Conservation (phyloP, 2,888 invertebrate genomes). For the Cordilura impudica region DNA sequence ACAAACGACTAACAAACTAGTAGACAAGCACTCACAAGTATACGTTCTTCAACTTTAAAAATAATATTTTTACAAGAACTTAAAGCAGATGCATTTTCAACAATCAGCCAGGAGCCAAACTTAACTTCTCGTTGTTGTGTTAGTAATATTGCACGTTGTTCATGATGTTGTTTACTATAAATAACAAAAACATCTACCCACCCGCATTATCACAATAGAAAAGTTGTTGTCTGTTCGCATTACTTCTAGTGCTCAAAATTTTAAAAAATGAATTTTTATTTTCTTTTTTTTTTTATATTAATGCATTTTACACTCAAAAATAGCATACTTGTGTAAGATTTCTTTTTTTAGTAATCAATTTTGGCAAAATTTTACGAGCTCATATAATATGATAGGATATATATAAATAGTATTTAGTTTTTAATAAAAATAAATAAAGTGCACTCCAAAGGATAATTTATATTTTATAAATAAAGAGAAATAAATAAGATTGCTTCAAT, state of each 20-base stretch:
- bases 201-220: conserved; percentile 47
- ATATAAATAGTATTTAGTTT: too few species aligned
- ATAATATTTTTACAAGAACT: conserved; percentile 52
- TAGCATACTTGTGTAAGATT: too few species aligned
- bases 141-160: not conserved
- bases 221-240: conserved; percentile 46
- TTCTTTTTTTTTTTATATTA: conserved; percentile 11
- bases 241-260: conserved; percentile 40
- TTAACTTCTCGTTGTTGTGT: conserved; percentile 3
- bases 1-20: not conserved
- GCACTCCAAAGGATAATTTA: too few species aligned
- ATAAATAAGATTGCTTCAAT: too few species aligned
- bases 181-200: conserved; percentile 17
- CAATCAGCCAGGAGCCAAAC: conserved; percentile 49
- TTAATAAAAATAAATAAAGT: too few species aligned
- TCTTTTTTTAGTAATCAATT: too few species aligned
- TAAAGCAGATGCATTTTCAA: conserved; percentile 46
- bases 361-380: too few species aligned
- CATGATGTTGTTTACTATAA: conserved; percentile 10
- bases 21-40: conserved; percentile 23
- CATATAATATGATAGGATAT: too few species aligned
- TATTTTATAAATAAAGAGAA: too few species aligned
- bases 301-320: not conserved
- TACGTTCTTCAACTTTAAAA: conserved; percentile 21
- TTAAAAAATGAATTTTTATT: conserved; percentile 38